Evolutionary conservation across 2,797 vertebrate genomes (phyloP).

Genomic region (Ibycter americanus): DNA sequence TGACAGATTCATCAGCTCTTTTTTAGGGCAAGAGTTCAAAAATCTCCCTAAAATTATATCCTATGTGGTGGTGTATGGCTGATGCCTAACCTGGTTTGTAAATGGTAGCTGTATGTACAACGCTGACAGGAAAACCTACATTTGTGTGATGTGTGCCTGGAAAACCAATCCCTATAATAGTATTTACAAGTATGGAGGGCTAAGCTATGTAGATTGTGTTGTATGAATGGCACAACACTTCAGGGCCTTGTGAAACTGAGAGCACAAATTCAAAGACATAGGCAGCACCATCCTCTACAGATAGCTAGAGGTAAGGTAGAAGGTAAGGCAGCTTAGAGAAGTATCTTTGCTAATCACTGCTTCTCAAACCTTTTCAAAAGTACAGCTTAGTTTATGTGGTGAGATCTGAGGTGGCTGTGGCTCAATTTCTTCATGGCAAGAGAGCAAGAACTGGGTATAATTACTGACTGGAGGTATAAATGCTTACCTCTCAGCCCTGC

Average conservation of each 20-base stretch:
- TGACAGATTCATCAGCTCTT: not conserved
- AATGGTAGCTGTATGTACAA: not conserved
- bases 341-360: not conserved
- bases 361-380: not conserved
- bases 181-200: not conserved
- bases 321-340: not conserved
- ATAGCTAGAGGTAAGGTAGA: not conserved
- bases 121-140: not conserved
- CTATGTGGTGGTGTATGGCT: not conserved
- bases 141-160: not conserved
- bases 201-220: not conserved
- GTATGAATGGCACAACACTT: not conserved
- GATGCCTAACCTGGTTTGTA: not conserved
- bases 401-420: not conserved
- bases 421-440: not conserved
- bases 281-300: not conserved
- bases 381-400: not conserved
- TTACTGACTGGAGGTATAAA: not conserved
- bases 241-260: not conserved
- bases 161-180: not conserved
- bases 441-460: not conserved
- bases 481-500: not conserved
- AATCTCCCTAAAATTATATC: not conserved
- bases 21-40: not conserved
- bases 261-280: not conserved